Conservation (phyloP, 2,113 vertebrate genomes). For the Gymnarchus niloticus region DNA sequence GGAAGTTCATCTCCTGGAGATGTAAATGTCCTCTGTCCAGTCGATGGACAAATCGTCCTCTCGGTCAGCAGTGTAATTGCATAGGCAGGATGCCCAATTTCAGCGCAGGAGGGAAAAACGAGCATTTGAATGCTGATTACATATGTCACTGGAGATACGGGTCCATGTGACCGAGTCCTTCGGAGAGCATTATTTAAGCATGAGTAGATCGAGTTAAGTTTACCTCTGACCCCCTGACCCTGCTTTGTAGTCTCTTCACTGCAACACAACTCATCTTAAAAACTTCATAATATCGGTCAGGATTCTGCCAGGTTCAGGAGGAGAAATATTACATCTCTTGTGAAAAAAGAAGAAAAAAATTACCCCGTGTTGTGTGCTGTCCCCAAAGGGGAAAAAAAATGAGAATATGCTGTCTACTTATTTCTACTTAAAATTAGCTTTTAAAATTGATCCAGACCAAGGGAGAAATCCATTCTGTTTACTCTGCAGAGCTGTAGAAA, state of each 20-base stretch:
- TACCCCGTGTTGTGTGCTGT: background rate
- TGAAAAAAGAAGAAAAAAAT: background rate
- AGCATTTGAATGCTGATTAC: constrained; percentile 37
- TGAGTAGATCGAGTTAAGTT: constrained; percentile 22
- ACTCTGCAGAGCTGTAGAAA: constrained; percentile 36
- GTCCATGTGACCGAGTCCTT: constrained; percentile 25
- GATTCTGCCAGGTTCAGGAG: background rate
- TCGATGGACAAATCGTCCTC: constrained; percentile 38
- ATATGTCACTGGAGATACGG: constrained; percentile 21
- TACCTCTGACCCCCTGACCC: constrained; percentile 26
- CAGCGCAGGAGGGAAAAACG: constrained; percentile 21
- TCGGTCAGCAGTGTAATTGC: constrained; percentile 43
- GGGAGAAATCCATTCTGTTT: constrained; percentile 50
- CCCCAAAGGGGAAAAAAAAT: background rate
- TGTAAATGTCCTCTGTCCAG: constrained; percentile 24
- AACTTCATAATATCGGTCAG: constrained; percentile 28
- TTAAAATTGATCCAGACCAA: constrained; percentile 51
- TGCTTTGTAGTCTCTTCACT: constrained; percentile 25
- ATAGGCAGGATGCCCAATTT: constrained; percentile 35
- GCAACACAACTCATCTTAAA: constrained; percentile 16
- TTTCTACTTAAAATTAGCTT: constrained; percentile 42
- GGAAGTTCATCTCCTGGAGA: constrained; percentile 13
- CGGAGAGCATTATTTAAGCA: constrained; percentile 32
- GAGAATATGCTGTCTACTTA: constrained; percentile 48
- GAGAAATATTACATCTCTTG: background rate